Percentiles rank a stretch among this genome's conserved stretches.
These are phyloP conservation scores for Murina feae DNA, from an alignment of 2,113 vertebrate species.

Conservation along the genomic window DNA sequence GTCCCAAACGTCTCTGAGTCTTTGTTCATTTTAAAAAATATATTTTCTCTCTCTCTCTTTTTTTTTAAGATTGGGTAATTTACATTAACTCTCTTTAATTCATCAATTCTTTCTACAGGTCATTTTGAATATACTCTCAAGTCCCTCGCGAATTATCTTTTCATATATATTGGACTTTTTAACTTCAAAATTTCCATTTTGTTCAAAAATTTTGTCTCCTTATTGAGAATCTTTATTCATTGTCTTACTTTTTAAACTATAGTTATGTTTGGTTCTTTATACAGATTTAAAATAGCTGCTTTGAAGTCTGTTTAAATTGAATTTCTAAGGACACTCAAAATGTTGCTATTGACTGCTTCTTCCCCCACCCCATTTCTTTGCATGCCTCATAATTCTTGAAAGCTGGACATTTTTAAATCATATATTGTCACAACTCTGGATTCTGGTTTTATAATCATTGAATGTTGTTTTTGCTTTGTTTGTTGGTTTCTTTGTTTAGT, in stretches of 20 bases:
- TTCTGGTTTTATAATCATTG: not conserved
- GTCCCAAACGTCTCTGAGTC: not conserved
- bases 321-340: not conserved
- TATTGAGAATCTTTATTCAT: not conserved
- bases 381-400: not conserved
- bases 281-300: not conserved
- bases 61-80: not conserved
- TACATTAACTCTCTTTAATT: not conserved
- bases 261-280: not conserved
- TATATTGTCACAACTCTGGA: not conserved
- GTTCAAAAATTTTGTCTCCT: not conserved
- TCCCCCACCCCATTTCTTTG: not conserved
- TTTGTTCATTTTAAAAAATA: not conserved
- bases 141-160: not conserved
- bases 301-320: not conserved
- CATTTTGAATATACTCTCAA: not conserved
- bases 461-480: not conserved
- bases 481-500: not conserved
- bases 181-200: not conserved
- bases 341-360: not conserved
- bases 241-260: not conserved
- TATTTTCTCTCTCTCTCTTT: not conserved
- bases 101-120: not conserved
- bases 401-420: not conserved
- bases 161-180: not conserved